Base-by-base conservation (phyloP, 1,140 invertebrate genomes). In the Drosophila cardini region DNA sequence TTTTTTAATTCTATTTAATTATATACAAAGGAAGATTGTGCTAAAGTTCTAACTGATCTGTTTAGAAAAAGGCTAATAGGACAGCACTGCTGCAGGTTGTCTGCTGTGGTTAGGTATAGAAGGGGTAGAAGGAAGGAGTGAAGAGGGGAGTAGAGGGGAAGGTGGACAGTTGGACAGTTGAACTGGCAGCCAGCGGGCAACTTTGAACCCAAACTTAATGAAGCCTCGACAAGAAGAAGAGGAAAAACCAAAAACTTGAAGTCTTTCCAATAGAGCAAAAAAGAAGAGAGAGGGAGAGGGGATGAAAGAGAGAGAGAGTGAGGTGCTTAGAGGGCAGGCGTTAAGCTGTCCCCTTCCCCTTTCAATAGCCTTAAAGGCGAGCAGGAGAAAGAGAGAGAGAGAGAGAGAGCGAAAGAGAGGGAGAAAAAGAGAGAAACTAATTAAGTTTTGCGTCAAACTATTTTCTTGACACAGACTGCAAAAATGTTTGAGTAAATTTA, bases 161-260 rank as follows among this genome's bases (percentile, higher is more conserved):
- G 36, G 48, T 72, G 46, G 61, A 80, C 78, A 83, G 80, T 78
- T 85, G 82, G 81, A 85, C 78, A 85, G 71, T 73, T 73, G 71
- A 73, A 73, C 71, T 69, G 71, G 71, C 68, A 71, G 72, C 58
- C 72, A 75, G 70, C 69, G 83, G 76, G 75, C 84, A 89, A 77
- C 84, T 89, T 89, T 87, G 83, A 86, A 86, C 83, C 79, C 79
- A 42, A 87, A 87, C 84, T 75, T 87, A 89, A 87, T 87, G 84
- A 87, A 87, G 79, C 76, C 43, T 58, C 11, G 32, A 18, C 30
- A 11, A 61, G 8, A 34, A 53, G 42, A 73, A 61, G 21, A 73
- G 61, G 34, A 73, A 73, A 58, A 55, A 13, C 40, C 10, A 2
- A 64, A 64, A 64, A 64, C 7, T 15, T n/a, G 21, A 26, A 43